A percentile compares a stretch with the other conserved stretches of the same genome.
phyloP scores from a whole-genome alignment of 2,797 vertebrate species.

The Coranthus polyacanthus region DNA sequence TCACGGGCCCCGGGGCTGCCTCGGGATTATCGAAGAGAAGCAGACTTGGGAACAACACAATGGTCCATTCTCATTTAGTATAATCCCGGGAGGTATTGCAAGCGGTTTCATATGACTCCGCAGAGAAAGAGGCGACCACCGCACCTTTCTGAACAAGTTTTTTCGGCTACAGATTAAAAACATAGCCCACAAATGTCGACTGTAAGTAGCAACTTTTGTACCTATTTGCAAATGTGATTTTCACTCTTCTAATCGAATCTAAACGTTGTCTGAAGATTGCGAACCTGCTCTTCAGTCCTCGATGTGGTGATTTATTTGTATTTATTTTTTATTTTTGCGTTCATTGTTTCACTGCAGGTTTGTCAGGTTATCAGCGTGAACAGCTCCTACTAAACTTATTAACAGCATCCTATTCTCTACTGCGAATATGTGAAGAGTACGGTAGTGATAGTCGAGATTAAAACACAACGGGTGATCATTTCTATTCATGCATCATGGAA shows the following conservation, averaged over 20 bases:
- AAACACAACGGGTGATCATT: conserved; percentile 14
- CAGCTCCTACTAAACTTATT: too few species aligned
- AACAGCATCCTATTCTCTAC: conserved; percentile 5
- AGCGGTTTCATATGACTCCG: conserved; percentile 92
- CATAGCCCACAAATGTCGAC: conserved; percentile 77
- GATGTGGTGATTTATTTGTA: too few species aligned
- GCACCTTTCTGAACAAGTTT: conserved; percentile 62
- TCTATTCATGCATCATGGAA: conserved; percentile 47
- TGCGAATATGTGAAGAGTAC: conserved; percentile 16
- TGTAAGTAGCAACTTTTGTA: conserved; percentile 74
- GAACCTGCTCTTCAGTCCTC: conserved; percentile 1
- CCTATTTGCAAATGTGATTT: conserved; percentile 24
- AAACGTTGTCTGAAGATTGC: conserved; percentile 6
- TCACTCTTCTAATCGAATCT: neutral
- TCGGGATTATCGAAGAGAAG: conserved; percentile 86
- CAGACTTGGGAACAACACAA: conserved; percentile 83
- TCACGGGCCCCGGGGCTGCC: too few species aligned
- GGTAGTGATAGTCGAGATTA: conserved; percentile 3
- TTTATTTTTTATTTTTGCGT: too few species aligned
- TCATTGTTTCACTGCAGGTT: too few species aligned
- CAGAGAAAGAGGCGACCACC: conserved; percentile 71
- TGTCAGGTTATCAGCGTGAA: too few species aligned
- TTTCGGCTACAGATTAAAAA: conserved; percentile 58
- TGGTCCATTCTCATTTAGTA: conserved; percentile 85
- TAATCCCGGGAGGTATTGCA: conserved; percentile 93